Evolutionary conservation across 2,113 vertebrate genomes (phyloP), one percentile per base, ranked within the genome.

Genomic region (Cygnus buccinator): DNA sequence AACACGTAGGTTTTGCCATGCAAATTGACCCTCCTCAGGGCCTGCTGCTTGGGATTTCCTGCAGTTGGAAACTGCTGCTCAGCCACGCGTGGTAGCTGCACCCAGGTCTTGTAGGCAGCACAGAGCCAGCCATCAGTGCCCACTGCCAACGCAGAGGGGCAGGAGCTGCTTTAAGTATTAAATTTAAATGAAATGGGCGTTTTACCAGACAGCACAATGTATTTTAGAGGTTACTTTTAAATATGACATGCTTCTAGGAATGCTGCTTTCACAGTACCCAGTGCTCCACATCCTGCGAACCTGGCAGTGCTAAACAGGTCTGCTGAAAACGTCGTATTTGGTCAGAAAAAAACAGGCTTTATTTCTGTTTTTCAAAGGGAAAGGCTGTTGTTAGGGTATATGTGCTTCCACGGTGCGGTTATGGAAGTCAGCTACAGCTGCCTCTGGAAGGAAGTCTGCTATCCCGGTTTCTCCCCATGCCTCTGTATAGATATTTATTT

Each of bases 1-100:
- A 58, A 29, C 9, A 9, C 6, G 1, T 4, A 6, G 10, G 0
- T 37, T 55, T 5, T 6, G 11, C 58, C 18, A 2, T 15, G 55
- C 14, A 5, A 59, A 3, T 61, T 26, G 20, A 0, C 31, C 33
- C 19, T 18, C 39, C 41, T 28, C 41, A 28, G 39, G 31, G 16
- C 55, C n/a, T 43, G 26, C 62, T 81, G 33, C 39, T 33, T 19
- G 55, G 84, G 9, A 9, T 74, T 71, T 74, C 73, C 55, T 79
- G 66, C 16, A 55, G 58, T 44, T 89, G 29, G 41, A 67, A 68
- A 5, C 22, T 65, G 25, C 41, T 44, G 31, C 66, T 74, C 66
- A 80, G 84, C 26, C 26, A 25, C 46, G 4, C 33, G 5, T 50
- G 77, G 37, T 55, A 41, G 18, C 43, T 66, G 57, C 68, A 61